A percentile compares a stretch with the other conserved stretches of the same genome.
These are phyloP conservation scores for Enoplosus armatus DNA, from an alignment of 2,797 vertebrate species.

Conservation along the genomic window DNA sequence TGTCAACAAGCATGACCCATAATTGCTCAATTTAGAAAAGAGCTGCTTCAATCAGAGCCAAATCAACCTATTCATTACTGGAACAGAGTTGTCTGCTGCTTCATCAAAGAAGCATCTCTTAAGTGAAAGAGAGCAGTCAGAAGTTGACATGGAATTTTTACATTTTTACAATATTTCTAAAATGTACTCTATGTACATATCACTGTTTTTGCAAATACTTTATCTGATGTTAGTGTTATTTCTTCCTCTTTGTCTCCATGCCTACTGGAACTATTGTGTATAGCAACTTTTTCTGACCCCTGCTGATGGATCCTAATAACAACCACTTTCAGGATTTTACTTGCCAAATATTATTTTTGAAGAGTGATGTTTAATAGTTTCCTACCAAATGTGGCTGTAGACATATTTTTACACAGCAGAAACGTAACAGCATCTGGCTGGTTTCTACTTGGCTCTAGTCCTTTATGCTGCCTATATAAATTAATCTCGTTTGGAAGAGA, in stretches of 20 bases:
- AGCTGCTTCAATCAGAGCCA: constrained; percentile 5
- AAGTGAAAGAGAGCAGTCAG: not conserved
- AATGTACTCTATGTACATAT: constrained; percentile 20
- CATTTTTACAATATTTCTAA: not conserved
- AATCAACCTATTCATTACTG: not conserved
- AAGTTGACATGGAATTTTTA: not conserved
- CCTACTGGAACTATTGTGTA: not conserved
- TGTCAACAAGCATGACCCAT: not conserved
- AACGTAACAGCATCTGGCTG: not conserved
- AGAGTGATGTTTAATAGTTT: not conserved
- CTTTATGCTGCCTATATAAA: constrained; percentile 2
- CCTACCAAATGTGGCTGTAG: constrained; percentile 2
- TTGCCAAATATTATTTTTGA: not conserved
- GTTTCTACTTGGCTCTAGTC: not conserved
- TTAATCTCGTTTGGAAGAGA: not conserved
- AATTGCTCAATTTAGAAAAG: constrained; percentile 28
- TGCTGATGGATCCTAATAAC: constrained; percentile 3
- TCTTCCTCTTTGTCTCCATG: not conserved
- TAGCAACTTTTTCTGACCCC: not conserved
- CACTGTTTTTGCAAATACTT: constrained; percentile 2
- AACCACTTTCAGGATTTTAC: constrained; percentile 5
- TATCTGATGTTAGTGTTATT: not conserved
- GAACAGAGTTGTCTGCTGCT: constrained; percentile 22
- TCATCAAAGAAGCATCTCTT: not conserved
- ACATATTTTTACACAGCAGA: not conserved